A percentile compares a stretch with the other conserved stretches of the same genome.
Evolutionary conservation across 2,888 invertebrate genomes (phyloP).

Genomic region (Nomada ferruginata): DNA sequence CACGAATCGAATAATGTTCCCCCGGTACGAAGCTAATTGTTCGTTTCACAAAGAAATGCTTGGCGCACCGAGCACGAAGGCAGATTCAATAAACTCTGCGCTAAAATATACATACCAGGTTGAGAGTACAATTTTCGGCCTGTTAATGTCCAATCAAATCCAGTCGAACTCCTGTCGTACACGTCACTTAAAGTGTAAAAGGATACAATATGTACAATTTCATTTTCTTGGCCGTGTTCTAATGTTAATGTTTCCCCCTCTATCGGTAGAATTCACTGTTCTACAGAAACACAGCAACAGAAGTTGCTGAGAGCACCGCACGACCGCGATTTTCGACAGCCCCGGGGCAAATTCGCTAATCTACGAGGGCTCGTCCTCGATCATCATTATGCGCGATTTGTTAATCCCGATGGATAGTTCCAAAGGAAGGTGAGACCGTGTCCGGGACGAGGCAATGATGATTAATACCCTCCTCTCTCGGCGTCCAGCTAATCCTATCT

Average conservation of each 20-base stretch:
- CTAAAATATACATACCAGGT: not conserved
- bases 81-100: not conserved
- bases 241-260: not conserved
- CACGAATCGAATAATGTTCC: not conserved
- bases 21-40: not conserved
- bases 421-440: conserved; percentile 29
- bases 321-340: conserved; percentile 25
- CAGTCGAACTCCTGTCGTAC: not conserved
- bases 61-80: not conserved
- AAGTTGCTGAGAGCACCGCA: conserved; percentile 1
- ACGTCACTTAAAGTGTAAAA: no score
- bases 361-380: conserved; percentile 62
- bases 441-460: conserved; percentile 59
- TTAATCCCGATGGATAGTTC: conserved; percentile 14
- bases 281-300: conserved; percentile 14
- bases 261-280: conserved; percentile 20
- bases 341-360: conserved; percentile 43
- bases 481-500: conserved; percentile 64
- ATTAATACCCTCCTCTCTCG: conserved; percentile 68
- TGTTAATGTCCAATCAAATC: not conserved
- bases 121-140: not conserved
- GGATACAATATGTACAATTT: no score
- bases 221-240: no score
- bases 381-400: conserved; percentile 66
- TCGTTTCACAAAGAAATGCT: not conserved